Base-by-base conservation (phyloP, 2,888 invertebrate genomes). In the Cosmia trapezina region DNA sequence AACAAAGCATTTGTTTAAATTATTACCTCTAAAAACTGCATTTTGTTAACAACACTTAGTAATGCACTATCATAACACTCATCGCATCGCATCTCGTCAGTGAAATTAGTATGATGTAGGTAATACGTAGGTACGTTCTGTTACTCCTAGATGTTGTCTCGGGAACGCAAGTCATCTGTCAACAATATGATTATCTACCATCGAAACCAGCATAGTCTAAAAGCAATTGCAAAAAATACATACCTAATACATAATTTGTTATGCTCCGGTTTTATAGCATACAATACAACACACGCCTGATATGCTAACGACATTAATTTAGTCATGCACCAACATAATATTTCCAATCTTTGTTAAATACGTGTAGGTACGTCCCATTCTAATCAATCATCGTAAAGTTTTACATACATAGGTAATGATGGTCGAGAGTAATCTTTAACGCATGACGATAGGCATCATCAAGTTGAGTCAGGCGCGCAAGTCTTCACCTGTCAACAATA, bases 401-500 rank as follows among this genome's bases (percentile, higher is more conserved):
- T 41, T 63, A 64, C 47, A 43, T 60, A 63, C 80, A 37, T 57
- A 33, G 12, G 12, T 56, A 54, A 41, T 19, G 51, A 28, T 59
- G 53, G 22, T 22, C 4, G 2, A 57, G 6, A 53, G 28, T 28
- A n/a, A 45, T 49, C 47, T 45, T 62, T 47, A 43, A 51, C 17
- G 14, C 28, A 61, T 61, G 54, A 19, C 49, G 33, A 41, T 49
- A 51, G 14, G 12, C 6, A 56, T 41, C 60, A 47, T 33, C 54
- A 41, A 22, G 37, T 17, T 43, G 61, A 43, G 22, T 41, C 17
- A 19, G 61, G 41, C 47, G 33, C 49, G 22, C 28, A 59, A 45
- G 37, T 28, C 59, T 41, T 72, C 54, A 77, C 43, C 83, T 83
- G 83, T 78, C 54, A 53, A 82, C 71, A 82, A 67, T 60, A 69